Evolutionary conservation across 37 sponge, comb jelly and placozoan genomes (phyloP), one percentile per base, ranked within the genome.

Genomic region (Tethya wilhelma): DNA sequence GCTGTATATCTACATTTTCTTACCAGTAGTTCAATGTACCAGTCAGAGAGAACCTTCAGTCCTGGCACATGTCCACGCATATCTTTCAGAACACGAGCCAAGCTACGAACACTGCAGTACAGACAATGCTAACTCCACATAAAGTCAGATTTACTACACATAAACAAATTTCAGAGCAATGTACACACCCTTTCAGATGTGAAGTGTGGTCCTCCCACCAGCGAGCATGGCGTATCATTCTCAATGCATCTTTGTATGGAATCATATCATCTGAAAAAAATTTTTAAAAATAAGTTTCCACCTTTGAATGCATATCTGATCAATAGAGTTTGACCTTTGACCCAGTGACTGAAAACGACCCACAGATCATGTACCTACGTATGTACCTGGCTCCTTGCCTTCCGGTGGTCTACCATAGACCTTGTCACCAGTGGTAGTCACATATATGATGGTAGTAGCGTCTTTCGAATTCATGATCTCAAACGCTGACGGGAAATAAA

Each of bases 11-110:
- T 25, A 62, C 29, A 25, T 62, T n/a, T 62, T 26, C 89, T 74
- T 29, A 92, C 98, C 78, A 97, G 71, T 25, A 97, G 80, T 37
- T 94, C 86, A 19, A 97, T 86, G 71, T 84, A 81, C 98, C 98
- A 97, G 22, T 80, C 62, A 33, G 79, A 71, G 42, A 97, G 82
- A 19, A 71, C 58, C 30, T 70, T 49, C 33, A 94, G 86, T 31
- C 87, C 87, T 32, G 90, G 90, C 5, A 94, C 78, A 69, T 91
- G 78, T 0, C 60, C 75, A 60, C 64, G 72, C 81, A 97, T 82
- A 67, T 91, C 90, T 56, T 91, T 97, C 64, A 97, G 58, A 9
- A 97, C 44, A 22, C 92, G 62, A 0, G 89, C 91, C 43, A 94
- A 65, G 44, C 71, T 75, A 57, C 85, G 80, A 32, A 90, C 76